Base-by-base conservation (phyloP, 1,140 invertebrate genomes). In the Dendrolimus punctatus region DNA sequence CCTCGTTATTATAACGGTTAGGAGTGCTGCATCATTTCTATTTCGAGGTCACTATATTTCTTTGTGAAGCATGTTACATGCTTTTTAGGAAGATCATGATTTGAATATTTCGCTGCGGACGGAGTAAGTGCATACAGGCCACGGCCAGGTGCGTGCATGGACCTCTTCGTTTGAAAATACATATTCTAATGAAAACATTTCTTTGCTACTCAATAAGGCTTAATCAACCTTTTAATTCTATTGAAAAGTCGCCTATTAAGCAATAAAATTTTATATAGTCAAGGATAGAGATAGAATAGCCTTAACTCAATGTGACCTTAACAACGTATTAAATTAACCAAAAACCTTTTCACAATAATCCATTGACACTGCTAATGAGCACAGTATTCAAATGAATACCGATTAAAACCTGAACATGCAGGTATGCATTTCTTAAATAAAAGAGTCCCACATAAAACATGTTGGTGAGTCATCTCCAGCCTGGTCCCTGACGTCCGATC, bases 1-100 rank as follows among this genome's bases (percentile, higher is more conserved):
- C 77, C 80, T 81, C 82, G 80, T 82, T 85, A 85, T 72, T 76
- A 69, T 82, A 85, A 85, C 82, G 80, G 82, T 82, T 61, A 73
- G 62, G 64, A 75, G 64, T 68, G 67, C 66, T 78, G 72, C 76
- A 77, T 79, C 75, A 77, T 80, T 81, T 78, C 80, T 71, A 75
- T 85, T 83, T 85, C 71, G 76, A 80, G 82, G 82, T 76, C 82
- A 73, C 66, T 70, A 65, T 68, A 73, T 71, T 67, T 76, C 67
- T 75, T 69, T 69, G 67, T 72, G 67, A 70, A 74, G 66, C 72
- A 74, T 79, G 72, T 68, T 73, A 73, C 68, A 73, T 76, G 68
- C 61, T 69, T 68, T 68, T 73, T 68, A 69, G 53, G 49, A 53
- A 54, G 56, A 57, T 68, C 66, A 62, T 64, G 58, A 61, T 65